Conservation (phyloP, 2,113 vertebrate genomes). For the Ramphastos sulfuratus region DNA sequence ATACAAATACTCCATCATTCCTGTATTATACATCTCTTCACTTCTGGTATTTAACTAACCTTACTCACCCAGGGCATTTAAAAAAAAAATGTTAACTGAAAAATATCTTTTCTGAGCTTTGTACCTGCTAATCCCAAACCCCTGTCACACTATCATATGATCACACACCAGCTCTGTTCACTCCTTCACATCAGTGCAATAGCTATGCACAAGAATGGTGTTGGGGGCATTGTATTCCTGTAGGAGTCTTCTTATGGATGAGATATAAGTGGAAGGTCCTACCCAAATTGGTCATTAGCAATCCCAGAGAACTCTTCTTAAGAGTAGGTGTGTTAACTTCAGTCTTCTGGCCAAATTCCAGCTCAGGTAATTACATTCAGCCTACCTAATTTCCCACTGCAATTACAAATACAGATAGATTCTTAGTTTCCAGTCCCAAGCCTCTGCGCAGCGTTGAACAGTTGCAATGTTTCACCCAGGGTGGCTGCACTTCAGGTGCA, state of each 20-base stretch:
- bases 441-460: background rate
- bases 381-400: constrained; percentile 66
- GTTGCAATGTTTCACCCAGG: constrained; percentile 15
- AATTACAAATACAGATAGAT: constrained; percentile 60
- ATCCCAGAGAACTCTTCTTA: constrained; percentile 28
- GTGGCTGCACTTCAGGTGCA: background rate
- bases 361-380: constrained; percentile 64
- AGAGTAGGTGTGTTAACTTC: constrained; percentile 42
- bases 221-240: background rate
- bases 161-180: background rate
- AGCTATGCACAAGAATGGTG: background rate
- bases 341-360: constrained; percentile 62
- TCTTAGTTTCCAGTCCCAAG: constrained; percentile 58
- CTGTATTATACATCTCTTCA: background rate
- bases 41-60: background rate
- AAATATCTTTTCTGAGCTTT: background rate
- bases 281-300: constrained; percentile 41
- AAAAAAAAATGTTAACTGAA: background rate
- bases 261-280: constrained; percentile 27
- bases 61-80: rapidly evolving
- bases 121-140: background rate
- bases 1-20: background rate
- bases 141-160: background rate
- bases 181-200: background rate
- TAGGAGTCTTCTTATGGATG: constrained; percentile 15